Evolutionary conservation across 2,113 vertebrate genomes (phyloP).

Genomic region (Rhynchomys soricoides): DNA sequence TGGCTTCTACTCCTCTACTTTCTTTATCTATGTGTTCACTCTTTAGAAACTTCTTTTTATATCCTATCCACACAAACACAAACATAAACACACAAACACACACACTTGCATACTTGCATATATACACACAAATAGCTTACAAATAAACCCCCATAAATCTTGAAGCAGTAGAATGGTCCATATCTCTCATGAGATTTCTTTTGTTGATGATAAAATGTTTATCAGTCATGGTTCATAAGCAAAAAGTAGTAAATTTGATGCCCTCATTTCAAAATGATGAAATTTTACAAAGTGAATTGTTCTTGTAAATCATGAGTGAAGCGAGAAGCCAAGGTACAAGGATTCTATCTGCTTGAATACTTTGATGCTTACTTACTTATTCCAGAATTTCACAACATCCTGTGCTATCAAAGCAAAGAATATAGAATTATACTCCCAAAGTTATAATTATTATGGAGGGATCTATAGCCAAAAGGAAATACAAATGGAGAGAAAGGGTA

Average conservation of each 20-base stretch:
- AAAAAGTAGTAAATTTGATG: neutral
- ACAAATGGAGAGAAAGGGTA: neutral
- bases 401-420: neutral
- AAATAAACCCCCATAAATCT: neutral
- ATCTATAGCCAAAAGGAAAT: neutral
- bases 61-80: neutral
- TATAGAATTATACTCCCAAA: neutral
- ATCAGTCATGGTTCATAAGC: neutral
- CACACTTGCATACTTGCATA: neutral
- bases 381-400: neutral
- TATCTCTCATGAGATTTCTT: neutral
- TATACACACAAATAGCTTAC: neutral
- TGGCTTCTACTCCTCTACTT: neutral
- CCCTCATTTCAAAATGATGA: neutral
- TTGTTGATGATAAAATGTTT: neutral
- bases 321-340: neutral
- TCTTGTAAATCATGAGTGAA: neutral
- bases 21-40: neutral
- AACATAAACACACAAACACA: neutral
- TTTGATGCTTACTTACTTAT: neutral
- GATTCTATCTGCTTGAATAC: neutral
- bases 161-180: neutral
- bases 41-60: rapidly evolving
- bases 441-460: neutral
- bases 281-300: neutral